Evolutionary conservation across 2,888 invertebrate genomes (phyloP).

Genomic region (Stenurella melanura): DNA sequence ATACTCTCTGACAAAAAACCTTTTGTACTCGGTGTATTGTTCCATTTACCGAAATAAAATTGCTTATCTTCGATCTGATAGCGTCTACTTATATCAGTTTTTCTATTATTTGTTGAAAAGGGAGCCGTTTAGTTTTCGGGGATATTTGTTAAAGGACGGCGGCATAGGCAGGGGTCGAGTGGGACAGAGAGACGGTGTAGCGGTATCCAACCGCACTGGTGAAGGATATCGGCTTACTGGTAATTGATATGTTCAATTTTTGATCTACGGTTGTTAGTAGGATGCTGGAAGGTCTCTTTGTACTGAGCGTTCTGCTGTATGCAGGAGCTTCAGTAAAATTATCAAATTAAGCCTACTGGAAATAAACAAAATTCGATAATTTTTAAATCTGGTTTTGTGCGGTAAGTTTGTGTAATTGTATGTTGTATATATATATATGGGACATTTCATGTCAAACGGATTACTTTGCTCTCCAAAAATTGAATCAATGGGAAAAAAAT

Average conservation of each 20-base stretch:
- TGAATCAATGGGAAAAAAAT: too few relatives aligned
- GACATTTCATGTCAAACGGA: too few relatives aligned
- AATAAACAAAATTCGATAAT: too few relatives aligned
- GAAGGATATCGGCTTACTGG: constrained; percentile 49
- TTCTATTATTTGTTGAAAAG: constrained; percentile 48
- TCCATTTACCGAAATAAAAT: constrained; percentile 54
- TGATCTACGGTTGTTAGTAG: not conserved
- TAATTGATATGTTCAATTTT: constrained; percentile 54
- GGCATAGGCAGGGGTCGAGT: not conserved
- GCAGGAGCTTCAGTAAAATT: too few relatives aligned
- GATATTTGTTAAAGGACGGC: constrained; percentile 45
- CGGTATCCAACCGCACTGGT: constrained; percentile 30
- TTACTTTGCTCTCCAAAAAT: too few relatives aligned
- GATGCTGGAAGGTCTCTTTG: not conserved
- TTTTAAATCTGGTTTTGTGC: too few relatives aligned
- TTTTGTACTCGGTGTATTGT: constrained; percentile 49
- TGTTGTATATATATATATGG: too few relatives aligned
- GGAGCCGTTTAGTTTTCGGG: constrained; percentile 42
- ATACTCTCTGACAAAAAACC: constrained; percentile 44
- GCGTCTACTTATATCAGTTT: constrained; percentile 52
- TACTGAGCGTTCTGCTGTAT: not conserved
- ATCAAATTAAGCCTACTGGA: too few relatives aligned
- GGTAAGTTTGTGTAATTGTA: too few relatives aligned
- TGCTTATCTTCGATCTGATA: constrained; percentile 54
- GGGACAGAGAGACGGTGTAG: not conserved